Base-by-base conservation (phyloP, 2,113 vertebrate genomes). In the Phrynosoma blainvillii region DNA sequence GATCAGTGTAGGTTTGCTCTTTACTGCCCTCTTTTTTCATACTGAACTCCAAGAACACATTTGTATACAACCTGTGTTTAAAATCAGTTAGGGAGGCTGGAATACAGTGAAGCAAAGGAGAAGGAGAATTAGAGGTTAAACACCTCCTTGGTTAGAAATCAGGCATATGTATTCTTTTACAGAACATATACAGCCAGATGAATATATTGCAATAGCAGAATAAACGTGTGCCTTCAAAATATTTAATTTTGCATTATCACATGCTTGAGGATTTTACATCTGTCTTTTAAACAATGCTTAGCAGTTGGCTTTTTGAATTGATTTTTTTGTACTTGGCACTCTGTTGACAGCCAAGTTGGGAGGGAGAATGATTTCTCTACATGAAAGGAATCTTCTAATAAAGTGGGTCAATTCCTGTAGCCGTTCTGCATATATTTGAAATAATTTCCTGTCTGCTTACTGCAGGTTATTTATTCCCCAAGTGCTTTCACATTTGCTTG, bases 341-440 rank as follows among this genome's bases (percentile, higher is more conserved):
- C 84, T 36, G 40, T 5, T 89, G 75, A 47, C 27, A 92, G 84
- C 56, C 47, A 84, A 84, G 82, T 70, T 70, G 54, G 30, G 59
- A n/a, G 56, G 20, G 42, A 8, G 30, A 68, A 62, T 77, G 91
- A 27, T 95, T 93, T 92, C 88, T 92, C 91, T 84, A 81, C 79
- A 89, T 79, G 66, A 86, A 91, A 93, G 86, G 65, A 82, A 84
- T 93, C 77, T 87, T 80, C 65, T 90, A 89, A 89, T 93, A 89
- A 93, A 95, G 32, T 91, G 82, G 89, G 91, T 96, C 93, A 93
- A 65, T 65, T 93, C 40, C 86, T 86, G 36, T 85, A 90, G 88
- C 70, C 87, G 76, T 92, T 87, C 40, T 92, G 91, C 92, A 92
- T 94, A 62, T 77, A 89, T 93, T 93, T 93, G 89, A 94, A 94